Base-by-base conservation (phyloP, 2,797 vertebrate species). In the Hyperoplus immaculatus region DNA sequence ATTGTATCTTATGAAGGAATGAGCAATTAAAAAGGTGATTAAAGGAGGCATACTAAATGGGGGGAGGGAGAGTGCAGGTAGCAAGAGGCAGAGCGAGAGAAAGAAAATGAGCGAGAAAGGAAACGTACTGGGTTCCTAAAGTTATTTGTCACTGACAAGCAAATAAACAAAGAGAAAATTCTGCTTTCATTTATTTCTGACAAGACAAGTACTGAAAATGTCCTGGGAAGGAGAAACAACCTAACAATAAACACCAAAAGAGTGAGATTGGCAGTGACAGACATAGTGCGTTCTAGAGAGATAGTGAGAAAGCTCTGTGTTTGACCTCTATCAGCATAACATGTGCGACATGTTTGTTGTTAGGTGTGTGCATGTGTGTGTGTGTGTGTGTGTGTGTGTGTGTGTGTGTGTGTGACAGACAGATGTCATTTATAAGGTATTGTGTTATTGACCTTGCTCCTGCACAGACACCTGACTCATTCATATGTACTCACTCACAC, bases 11-110 rank as follows among this genome's bases (percentile, higher is more conserved):
- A 29, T 85, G 80, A 89, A 71, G 76, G 73, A 90, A 78, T 81
- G 82, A 79, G 71, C 88, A 88, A 88, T 92, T 92, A 88, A 89
- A 87, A 91, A 84, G 61, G 69, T 71, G 80, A 91, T 92, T 88
- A 90, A 75, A 87, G 47, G 70, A 87, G 72, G 86, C 69, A 56
- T 74, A 63, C 61, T 74, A 80, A 45, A 64, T 61, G 18, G 50
- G 49, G 42, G n/a, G 18, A 29, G 41, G 38, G 13, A 18, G 66
- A 45, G 50, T 49, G 43, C 13, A 74, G 60, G 66, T 72, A 72
- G 75, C 71, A 29, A 29, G 29, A 29, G 29, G 29, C 29, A 29
- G 29, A 29, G 29, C 29, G 29, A 29, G 3, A 3, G 3, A 29
- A 29, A 29, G 29, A 29, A 81, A 80, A 86, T 59, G 38, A 80